phyloP scores from a whole-genome alignment of 2,888 invertebrate genomes.

The Shargacucullia verbasci region DNA sequence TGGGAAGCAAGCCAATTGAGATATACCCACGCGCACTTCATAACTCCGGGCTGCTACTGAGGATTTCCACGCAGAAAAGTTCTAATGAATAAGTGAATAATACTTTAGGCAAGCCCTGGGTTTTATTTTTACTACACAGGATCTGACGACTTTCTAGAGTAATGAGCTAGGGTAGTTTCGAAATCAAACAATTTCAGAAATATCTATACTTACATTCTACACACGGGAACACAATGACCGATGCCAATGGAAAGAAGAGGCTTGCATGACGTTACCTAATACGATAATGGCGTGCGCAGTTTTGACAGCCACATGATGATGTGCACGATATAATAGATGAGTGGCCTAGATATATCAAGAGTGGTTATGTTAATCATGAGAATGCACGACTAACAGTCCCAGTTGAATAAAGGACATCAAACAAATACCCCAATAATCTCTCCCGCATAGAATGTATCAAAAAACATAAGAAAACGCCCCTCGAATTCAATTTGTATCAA shows the following conservation, averaged over 20 bases:
- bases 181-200: conserved; percentile 64
- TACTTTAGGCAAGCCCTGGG: no score
- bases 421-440: conserved; percentile 20
- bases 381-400: conserved; percentile 30
- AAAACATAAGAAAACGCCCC: background rate
- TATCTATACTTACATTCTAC: conserved; percentile 55
- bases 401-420: conserved; percentile 14
- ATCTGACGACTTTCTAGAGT: no score
- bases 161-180: no score
- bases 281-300: conserved; percentile 52
- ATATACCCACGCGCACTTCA: no score
- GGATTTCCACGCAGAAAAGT: no score
- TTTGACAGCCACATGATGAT: conserved; percentile 55
- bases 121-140: no score
- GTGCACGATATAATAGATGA: conserved; percentile 52
- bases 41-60: no score
- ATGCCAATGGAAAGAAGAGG: conserved; percentile 29
- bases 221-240: conserved; percentile 45
- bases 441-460: conserved; percentile 1
- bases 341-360: conserved; percentile 46
- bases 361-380: conserved; percentile 51
- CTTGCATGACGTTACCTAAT: conserved; percentile 51
- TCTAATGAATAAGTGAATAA: no score
- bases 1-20: no score
- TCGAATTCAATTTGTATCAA: background rate